These are phyloP conservation scores for Eclectus roratus DNA, from an alignment of 2,113 vertebrate genomes.

Conservation along the genomic window DNA sequence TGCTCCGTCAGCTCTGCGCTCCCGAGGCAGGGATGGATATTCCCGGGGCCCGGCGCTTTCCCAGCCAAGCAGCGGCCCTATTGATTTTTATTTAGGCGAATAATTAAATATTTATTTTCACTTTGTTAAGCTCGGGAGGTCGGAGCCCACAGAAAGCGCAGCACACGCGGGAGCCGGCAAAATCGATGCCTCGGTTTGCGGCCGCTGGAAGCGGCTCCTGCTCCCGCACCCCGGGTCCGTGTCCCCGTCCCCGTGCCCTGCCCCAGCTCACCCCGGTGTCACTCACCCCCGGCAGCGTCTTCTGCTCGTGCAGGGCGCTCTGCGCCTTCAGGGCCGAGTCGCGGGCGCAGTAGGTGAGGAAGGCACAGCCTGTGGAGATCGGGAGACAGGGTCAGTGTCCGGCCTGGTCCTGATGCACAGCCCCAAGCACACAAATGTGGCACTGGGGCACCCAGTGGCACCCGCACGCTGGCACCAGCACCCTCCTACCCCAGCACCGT, in stretches of 20 bases:
- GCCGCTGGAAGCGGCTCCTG: conserved; percentile 20
- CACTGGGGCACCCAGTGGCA: background rate
- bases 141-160: conserved; percentile 67
- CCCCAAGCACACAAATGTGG: fast-evolving
- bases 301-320: conserved; percentile 57
- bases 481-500: background rate
- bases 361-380: conserved; percentile 46
- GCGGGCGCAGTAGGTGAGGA: conserved; percentile 62
- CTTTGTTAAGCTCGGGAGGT: conserved; percentile 79
- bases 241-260: background rate
- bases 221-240: fast-evolving
- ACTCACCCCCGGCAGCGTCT: conserved; percentile 59
- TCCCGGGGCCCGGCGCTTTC: conserved; percentile 32
- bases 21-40: background rate
- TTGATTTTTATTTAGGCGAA: conserved; percentile 81
- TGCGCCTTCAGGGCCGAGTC: conserved; percentile 57
- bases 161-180: background rate
- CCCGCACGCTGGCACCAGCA: background rate
- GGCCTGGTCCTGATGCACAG: fast-evolving
- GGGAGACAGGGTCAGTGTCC: background rate
- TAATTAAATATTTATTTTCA: conserved; percentile 86
- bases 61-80: conserved; percentile 68
- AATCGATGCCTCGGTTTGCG: conserved; percentile 53
- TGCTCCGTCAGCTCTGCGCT: background rate
- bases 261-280: background rate